Evolutionary conservation across 2,888 invertebrate species (phyloP).

Genomic region (Chrysolina americana): DNA sequence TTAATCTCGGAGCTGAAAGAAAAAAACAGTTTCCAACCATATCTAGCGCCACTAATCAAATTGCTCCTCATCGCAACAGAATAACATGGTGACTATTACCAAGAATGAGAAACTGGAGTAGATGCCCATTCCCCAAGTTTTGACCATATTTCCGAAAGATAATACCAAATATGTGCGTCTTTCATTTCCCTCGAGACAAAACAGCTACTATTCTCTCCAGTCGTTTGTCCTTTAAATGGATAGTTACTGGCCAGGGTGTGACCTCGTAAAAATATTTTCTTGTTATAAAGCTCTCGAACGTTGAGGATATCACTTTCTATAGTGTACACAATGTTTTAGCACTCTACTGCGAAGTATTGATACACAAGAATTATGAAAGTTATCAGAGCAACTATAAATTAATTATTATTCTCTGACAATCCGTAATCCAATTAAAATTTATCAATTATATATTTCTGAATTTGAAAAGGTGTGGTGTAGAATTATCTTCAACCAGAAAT

Average conservation of each 20-base stretch:
- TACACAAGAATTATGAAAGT: background rate
- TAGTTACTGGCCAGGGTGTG: conserved; percentile 65
- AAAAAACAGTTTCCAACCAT: background rate
- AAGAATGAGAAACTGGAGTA: conserved; percentile 58
- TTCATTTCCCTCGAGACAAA: conserved; percentile 65
- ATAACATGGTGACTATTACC: conserved; percentile 47
- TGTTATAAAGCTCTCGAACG: conserved; percentile 50
- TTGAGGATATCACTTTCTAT: background rate
- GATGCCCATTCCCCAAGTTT: conserved; percentile 63
- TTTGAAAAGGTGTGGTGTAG: no score
- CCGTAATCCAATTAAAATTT: no score
- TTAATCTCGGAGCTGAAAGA: background rate
- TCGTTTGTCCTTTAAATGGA: conserved; percentile 63
- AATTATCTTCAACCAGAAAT: no score
- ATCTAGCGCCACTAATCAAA: conserved; percentile 2
- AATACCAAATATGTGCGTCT: conserved; percentile 64
- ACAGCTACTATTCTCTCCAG: conserved; percentile 64
- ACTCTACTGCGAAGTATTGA: no score
- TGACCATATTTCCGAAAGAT: conserved; percentile 63
- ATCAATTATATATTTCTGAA: no score
- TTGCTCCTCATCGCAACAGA: conserved; percentile 33
- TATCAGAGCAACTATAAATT: no score
- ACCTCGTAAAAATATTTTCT: conserved; percentile 65
- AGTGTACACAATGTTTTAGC: background rate
- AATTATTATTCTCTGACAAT: no score